A percentile compares a stretch with the other conserved stretches of the same genome.
phyloP scores from a whole-genome alignment of 2,888 invertebrate species.

The Nomada ruficornis region DNA sequence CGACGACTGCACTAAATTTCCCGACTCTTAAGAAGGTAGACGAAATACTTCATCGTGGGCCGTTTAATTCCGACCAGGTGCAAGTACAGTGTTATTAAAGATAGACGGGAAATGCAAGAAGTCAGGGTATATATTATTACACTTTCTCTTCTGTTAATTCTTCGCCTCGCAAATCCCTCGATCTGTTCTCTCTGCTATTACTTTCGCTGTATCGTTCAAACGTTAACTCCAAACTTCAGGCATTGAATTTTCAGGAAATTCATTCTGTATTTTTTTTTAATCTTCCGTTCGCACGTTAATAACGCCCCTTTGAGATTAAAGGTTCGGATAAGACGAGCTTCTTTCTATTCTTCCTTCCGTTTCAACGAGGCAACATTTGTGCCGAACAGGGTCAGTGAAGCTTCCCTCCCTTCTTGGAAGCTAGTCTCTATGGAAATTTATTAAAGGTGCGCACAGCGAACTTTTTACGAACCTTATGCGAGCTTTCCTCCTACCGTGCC shows the following conservation, averaged over 20 bases:
- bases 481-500: neutral
- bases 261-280: neutral
- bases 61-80: no score
- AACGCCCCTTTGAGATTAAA: neutral
- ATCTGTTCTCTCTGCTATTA: conserved; percentile 24
- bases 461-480: neutral
- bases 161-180: conserved; percentile 5
- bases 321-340: neutral
- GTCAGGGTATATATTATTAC: neutral
- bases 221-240: conserved; percentile 11
- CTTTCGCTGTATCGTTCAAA: conserved; percentile 35
- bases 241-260: neutral
- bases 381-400: neutral
- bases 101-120: no score
- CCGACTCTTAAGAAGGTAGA: no score
- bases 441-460: neutral
- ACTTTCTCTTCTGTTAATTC: conserved; percentile 37
- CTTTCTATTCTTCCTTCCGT: neutral
- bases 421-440: conserved; percentile 37
- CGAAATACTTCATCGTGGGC: no score
- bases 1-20: no score
- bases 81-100: no score
- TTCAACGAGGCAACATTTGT: neutral
- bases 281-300: neutral
- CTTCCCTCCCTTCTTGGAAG: neutral